A percentile compares a stretch with the other conserved stretches of the same genome.
Evolutionary conservation across 1,140 invertebrate species (phyloP).

Genomic region (Zaprionus vittiger): DNA sequence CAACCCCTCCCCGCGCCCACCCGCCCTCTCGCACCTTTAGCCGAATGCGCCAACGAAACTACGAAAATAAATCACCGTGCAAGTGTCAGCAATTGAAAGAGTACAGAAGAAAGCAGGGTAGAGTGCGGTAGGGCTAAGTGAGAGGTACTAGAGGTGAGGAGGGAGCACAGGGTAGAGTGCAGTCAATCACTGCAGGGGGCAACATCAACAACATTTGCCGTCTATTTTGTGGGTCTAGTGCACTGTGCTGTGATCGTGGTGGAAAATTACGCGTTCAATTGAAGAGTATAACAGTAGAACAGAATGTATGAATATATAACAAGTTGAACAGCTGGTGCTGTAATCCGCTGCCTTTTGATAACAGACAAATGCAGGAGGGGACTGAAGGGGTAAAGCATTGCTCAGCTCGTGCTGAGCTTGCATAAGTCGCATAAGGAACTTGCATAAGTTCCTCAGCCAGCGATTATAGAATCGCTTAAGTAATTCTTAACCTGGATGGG

Average conservation of each 20-base stretch:
- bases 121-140: not conserved
- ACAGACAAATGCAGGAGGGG: not conserved
- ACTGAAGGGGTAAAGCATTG: not conserved
- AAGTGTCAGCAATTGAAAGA: constrained; percentile 25
- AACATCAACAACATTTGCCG: not conserved
- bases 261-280: constrained; percentile 55
- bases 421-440: constrained; percentile 19
- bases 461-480: constrained; percentile 2
- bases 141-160: not conserved
- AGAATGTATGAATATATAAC: constrained; percentile 1
- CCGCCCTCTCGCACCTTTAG: constrained; percentile 18
- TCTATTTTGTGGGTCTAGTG: constrained; percentile 26
- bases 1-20: not conserved
- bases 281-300: constrained; percentile 25
- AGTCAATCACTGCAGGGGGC: not conserved
- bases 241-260: constrained; percentile 26
- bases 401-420: constrained; percentile 31
- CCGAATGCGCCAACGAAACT: not conserved
- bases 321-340: constrained; percentile 18
- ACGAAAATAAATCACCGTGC: constrained; percentile 44
- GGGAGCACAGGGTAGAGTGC: not conserved
- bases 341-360: not conserved
- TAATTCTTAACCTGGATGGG: not conserved
- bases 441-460: constrained; percentile 15
- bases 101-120: not conserved